Evolutionary conservation across 2,888 invertebrate species (phyloP), one percentile per base, ranked within the genome.

Genomic region (Pyrrhia umbra): DNA sequence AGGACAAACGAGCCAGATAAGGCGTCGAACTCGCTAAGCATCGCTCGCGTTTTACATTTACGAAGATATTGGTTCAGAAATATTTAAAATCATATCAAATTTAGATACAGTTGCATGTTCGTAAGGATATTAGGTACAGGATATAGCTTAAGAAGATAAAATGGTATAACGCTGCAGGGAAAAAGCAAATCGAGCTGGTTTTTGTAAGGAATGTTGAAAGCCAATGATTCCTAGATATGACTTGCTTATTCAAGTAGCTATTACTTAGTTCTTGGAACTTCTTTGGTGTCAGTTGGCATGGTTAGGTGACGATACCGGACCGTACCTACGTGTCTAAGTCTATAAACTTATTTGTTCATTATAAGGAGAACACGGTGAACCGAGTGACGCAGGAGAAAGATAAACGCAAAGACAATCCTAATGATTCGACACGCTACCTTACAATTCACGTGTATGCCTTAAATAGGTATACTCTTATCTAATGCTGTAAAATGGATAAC

Each of bases 1-100:
- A 87, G 89, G 87, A 91, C 91, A 90, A 92, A 93, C 92, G 92
- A 91, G 86, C 79, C 75, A 86, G 92, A 93, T 93, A 93, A 93
- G 88, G 81, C 79, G 72, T 73, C 78, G 83, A 81, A 83, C 82
- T 81, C 83, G 75, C 50, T 64, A 58, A 75, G 55, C 59, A 61
- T 57, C 62, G 52, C 58, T 62, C 59, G 77, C 58, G 42, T 70
- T 75, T 58, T 55, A 70, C 51, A 68, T 77, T 58, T 47, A 64
- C 37, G 61, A 64, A 64, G 64, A 77, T 67, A 65, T 65, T 63
- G 55, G 40, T 60, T 66, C 52, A 61, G 49, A 77, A 66, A 58
- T 60, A 70, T 57, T 47, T 21, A 59, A 40, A 47, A 64, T 60
- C 54, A 42, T 62, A 61, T 3, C 6, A 20, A 50, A 45, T 63